Base-by-base conservation (phyloP, 2,888 invertebrate genomes). In the Anthrax anthrax region DNA sequence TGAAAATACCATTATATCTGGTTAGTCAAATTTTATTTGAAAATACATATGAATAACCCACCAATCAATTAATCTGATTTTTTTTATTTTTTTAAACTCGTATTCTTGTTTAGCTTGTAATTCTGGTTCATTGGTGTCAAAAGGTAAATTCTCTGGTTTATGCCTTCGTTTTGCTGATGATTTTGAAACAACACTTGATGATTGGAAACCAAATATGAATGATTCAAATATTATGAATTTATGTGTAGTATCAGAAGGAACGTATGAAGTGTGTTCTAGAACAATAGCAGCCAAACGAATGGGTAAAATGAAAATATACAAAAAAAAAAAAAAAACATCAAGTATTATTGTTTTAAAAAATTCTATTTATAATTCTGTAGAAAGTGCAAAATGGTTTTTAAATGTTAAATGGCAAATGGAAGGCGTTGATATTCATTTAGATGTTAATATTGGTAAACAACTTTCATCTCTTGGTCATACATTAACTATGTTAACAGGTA, bases 391-490 rank as follows among this genome's bases (percentile, higher is more conserved):
- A 64, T 98, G 97, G 97, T 80, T 96, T 60, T 72, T 98, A 48
- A 96, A 96, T 68, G 94, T 98, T 1, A 86, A 91, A 53, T 97
- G 97, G 94, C 88, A 96, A 70, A 98, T 98, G 98, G 91, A 96
- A 65, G 98, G 98, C 43, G 92, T 96, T 10, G 95, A 95, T 61
- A 92, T 96, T 53, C 92, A 96, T 64, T 70, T 96, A 47, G 95
- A 96, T 67, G 89, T 92, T 1, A 91, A 87, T 64, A 91, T 98
- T 39, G 97, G 97, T 44, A 94, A 96, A 65, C 89, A 95, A 60
- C 72, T 97, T 23, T 92, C 94, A 0, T 86, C 94, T 1, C 72
- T 97, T 36, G 94, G 95, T 0, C 89, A 94, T 64, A 97, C 97
- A 0, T 75, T 97, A 46, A 96, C 97, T 0, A 90, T 92, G 77